Evolutionary conservation across 2,888 invertebrate genomes (phyloP).

Genomic region (Mesorhabditis sp.): DNA sequence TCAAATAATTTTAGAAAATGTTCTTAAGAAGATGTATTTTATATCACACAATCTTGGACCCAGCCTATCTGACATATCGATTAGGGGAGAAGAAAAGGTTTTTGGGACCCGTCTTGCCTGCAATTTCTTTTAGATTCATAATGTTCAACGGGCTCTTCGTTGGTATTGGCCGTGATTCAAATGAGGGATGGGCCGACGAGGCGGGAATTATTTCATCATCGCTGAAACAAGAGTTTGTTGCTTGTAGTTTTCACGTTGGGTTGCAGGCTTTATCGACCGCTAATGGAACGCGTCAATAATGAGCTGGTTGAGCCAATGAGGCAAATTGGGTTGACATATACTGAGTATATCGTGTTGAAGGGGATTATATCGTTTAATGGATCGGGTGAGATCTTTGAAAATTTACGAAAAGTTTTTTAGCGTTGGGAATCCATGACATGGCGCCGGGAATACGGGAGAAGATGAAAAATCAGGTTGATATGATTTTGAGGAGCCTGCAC

Average conservation of each 20-base stretch:
- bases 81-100: slow-evolving; percentile 18
- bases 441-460: slow-evolving; percentile 24
- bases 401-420: not conserved
- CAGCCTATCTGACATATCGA: slow-evolving; percentile 31
- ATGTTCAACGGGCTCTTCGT: slow-evolving; percentile 44
- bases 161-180: slow-evolving; percentile 25
- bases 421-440: slow-evolving; percentile 30
- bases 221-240: not conserved
- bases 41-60: slow-evolving; percentile 41
- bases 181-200: slow-evolving; percentile 41
- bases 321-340: slow-evolving; percentile 26
- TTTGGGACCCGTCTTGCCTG: not conserved
- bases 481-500: slow-evolving; percentile 14
- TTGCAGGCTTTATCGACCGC: slow-evolving; percentile 39
- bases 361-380: slow-evolving; percentile 39
- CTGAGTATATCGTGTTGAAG: slow-evolving; percentile 36
- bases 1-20: slow-evolving; percentile 16
- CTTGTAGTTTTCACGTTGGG: not conserved
- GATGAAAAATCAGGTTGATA: slow-evolving; percentile 30
- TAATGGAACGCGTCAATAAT: slow-evolving; percentile 32
- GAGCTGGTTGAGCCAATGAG: slow-evolving; percentile 35
- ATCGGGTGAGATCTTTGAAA: slow-evolving; percentile 19
- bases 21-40: slow-evolving; percentile 37
- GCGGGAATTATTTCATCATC: slow-evolving; percentile 10
- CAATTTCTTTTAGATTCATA: slow-evolving; percentile 25